A percentile compares a stretch with the other conserved stretches of the same genome.
These are phyloP conservation scores for Campylomormyrus tamandua DNA, from an alignment of 2,113 vertebrate species.

Conservation along the genomic window DNA sequence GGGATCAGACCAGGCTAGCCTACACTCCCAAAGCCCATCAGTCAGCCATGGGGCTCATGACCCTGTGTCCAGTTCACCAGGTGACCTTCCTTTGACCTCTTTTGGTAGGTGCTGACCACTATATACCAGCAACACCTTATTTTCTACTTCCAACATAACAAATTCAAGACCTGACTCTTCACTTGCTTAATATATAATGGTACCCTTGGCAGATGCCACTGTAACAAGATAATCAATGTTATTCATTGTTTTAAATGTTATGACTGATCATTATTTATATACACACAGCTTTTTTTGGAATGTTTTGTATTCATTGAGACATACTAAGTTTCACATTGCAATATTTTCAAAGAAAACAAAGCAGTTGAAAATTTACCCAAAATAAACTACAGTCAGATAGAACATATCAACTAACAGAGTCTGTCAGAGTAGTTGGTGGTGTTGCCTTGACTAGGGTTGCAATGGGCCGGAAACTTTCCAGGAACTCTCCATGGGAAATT, in stretches of 20 bases:
- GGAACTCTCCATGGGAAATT: no score
- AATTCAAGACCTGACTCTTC: background rate
- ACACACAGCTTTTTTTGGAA: background rate
- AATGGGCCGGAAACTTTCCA: no score
- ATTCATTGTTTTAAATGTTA: background rate
- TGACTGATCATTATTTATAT: background rate
- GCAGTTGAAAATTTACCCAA: background rate
- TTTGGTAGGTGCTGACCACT: background rate
- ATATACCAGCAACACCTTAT: background rate
- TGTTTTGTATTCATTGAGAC: background rate
- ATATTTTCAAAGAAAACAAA: background rate
- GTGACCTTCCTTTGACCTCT: background rate
- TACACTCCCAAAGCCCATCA: background rate
- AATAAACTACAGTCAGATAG: background rate
- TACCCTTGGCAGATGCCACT: background rate
- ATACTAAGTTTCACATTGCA: background rate
- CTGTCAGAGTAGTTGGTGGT: background rate
- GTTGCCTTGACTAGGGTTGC: background rate
- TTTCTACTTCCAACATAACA: background rate
- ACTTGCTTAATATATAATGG: background rate
- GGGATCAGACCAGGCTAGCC: background rate
- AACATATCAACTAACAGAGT: background rate
- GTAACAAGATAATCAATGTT: background rate
- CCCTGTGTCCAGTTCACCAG: background rate
- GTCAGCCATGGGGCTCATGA: background rate